Evolutionary conservation across 2,888 invertebrate species (phyloP), one percentile per base, ranked within the genome.

Genomic region (Drosophila barbarae): DNA sequence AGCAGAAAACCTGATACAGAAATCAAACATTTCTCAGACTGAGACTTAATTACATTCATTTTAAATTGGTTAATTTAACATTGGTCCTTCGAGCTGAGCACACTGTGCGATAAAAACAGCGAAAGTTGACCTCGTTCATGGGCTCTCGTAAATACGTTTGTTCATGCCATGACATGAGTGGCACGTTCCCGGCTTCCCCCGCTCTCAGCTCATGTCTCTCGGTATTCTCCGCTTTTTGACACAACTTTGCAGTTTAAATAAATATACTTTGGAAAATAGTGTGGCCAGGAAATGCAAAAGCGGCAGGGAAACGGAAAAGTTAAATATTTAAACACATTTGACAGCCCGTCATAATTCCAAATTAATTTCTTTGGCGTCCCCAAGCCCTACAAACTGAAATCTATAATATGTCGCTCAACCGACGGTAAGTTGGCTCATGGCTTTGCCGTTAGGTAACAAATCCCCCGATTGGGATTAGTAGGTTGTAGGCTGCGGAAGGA

Each of bases 371-470:
- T 70, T 64, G 69, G 69, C 63, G 49, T 53, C 26, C 65, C 56
- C 55, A 67, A 75, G 64, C 68, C 57, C 75, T 63, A 69, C 64
- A 61, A 73, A 65, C 73, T 69, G 64, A 68, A 65, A 77, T 76
- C 77, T 73, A 77, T 80, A 77, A 69, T 68, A 65, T 67, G 60
- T 10, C 41, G 13, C 49, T n/a, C 10, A 18, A 49, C 9, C 23
- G 10, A 35, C 23, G 13, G 23, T 50, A 36, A 44, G 44, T 13
- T 50, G 60, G 21, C 32, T 23, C 35, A 50, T 32, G 30, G 59
- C 72, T 71, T 65, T 69, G 71, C 75, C 77, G 75, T 76, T 71
- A 71, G 78, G 61, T 69, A 23, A 69, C 68, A 59, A 73, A 75
- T 80, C 72, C 72, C 77, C 60, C 28, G 69, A 67, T 72, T 67